Percentiles rank a stretch among this genome's conserved stretches.
Evolutionary conservation across 2,888 invertebrate genomes (phyloP).

Genomic region (Eupithecia inturbata): DNA sequence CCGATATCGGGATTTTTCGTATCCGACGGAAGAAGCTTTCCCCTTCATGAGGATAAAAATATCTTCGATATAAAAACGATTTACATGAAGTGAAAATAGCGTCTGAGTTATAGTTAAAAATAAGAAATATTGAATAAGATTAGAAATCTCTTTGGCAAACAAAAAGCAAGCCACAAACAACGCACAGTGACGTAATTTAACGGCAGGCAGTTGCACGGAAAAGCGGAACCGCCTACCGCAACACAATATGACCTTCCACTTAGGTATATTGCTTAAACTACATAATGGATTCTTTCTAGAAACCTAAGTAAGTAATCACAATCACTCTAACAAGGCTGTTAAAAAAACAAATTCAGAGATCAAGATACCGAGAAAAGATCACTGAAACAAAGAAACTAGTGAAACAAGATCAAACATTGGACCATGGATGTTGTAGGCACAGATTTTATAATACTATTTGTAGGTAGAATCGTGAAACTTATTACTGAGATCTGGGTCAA

Average conservation of each 20-base stretch:
- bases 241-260: conserved; percentile 40
- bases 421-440: conserved; percentile 37
- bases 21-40: conserved; percentile 29
- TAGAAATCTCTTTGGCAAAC: conserved; percentile 35
- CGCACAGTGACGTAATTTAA: conserved; percentile 42
- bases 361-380: conserved; percentile 17
- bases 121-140: conserved; percentile 21
- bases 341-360: background rate
- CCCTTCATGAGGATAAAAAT: conserved; percentile 22
- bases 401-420: conserved; percentile 54
- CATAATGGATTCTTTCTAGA: conserved; percentile 14
- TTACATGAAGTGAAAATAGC: conserved; percentile 19
- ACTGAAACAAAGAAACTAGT: conserved; percentile 43
- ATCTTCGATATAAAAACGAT: conserved; percentile 32
- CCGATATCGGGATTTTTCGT: conserved; percentile 26
- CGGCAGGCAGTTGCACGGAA: conserved; percentile 42
- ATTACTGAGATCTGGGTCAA: conserved; percentile 71
- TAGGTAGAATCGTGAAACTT: conserved; percentile 49
- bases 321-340: background rate
- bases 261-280: conserved; percentile 18
- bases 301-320: conserved; percentile 1
- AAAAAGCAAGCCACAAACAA: conserved; percentile 39
- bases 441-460: no score
- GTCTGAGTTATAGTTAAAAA: conserved; percentile 23
- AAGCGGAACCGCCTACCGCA: conserved; percentile 44